A percentile compares a stretch with the other conserved stretches of the same genome.
Conservation (phyloP, 1,140 invertebrate species). For the Camponotus vicinus region DNA sequence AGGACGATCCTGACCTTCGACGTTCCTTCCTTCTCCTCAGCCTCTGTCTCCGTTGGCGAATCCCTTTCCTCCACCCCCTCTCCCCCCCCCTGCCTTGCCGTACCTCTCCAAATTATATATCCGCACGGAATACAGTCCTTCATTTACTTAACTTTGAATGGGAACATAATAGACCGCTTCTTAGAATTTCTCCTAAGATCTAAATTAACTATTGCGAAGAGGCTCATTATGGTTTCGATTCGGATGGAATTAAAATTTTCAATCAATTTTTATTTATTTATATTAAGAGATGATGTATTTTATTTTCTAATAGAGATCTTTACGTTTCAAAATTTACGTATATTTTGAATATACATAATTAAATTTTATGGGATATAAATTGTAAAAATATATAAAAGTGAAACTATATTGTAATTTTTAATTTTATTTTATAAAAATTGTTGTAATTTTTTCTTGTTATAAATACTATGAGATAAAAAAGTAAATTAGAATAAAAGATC, state of each 20-base stretch:
- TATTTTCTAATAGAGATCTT: background rate
- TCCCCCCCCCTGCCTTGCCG: too few species aligned
- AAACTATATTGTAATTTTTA: background rate
- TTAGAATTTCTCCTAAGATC: background rate
- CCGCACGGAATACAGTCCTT: conserved; percentile 21
- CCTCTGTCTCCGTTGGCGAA: background rate
- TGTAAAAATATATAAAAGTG: background rate
- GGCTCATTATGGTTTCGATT: background rate
- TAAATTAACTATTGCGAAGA: too few species aligned
- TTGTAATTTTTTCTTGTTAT: background rate
- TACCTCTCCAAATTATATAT: conserved; percentile 65
- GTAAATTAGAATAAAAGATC: background rate
- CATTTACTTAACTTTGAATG: conserved; percentile 63
- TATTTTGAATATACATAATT: background rate
- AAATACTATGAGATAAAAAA: background rate
- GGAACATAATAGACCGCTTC: background rate
- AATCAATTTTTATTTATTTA: conserved; percentile 1
- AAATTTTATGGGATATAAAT: conserved; percentile 6
- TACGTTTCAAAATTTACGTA: background rate
- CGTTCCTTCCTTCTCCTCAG: conserved; percentile 35
- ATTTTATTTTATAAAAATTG: conserved; percentile 16
- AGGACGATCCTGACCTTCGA: conserved; percentile 66
- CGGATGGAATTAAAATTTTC: background rate
- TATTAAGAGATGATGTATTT: background rate
- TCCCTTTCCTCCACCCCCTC: background rate